Conservation (phyloP, 2,113 vertebrate species). For the Acrocephalus arundinaceus region DNA sequence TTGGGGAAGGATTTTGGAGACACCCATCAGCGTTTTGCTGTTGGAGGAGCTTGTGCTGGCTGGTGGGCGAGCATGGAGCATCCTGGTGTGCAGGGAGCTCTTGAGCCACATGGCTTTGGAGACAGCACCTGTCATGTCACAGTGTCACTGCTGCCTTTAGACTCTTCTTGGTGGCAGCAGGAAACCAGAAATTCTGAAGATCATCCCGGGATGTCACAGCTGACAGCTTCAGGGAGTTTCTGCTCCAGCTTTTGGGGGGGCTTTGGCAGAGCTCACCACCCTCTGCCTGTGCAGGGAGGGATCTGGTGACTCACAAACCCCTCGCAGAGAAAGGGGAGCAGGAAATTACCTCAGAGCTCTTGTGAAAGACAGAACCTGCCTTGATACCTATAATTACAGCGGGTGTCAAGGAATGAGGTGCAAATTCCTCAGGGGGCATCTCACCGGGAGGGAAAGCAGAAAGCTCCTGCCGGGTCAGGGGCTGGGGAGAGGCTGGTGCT, state of each 20-base stretch:
- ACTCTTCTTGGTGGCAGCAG: neutral
- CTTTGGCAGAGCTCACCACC: neutral
- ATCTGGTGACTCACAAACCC: neutral
- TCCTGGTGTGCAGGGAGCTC: neutral
- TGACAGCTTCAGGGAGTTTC: fast-evolving
- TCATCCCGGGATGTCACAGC: neutral
- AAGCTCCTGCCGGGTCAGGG: neutral
- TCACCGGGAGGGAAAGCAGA: neutral
- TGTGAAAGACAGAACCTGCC: conserved; percentile 12
- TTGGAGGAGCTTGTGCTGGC: neutral
- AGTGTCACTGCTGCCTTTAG: neutral
- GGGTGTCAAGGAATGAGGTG: conserved; percentile 34
- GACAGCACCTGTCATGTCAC: fast-evolving
- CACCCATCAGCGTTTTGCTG: neutral
- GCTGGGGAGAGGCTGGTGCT: neutral
- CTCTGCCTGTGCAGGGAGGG: neutral
- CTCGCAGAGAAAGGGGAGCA: neutral
- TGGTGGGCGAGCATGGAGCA: fast-evolving
- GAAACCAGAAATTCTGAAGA: neutral
- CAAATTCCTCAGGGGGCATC: conserved; percentile 34
- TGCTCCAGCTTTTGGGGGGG: neutral
- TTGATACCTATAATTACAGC: conserved; percentile 42
- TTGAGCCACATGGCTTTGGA: neutral
- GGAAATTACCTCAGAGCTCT: conserved; percentile 4
- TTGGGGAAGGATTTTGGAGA: neutral